Percentiles rank a stretch among this genome's conserved stretches.
These are phyloP conservation scores for Psittacula cyanocephala DNA, from an alignment of 2,113 vertebrate species.

Conservation along the genomic window DNA sequence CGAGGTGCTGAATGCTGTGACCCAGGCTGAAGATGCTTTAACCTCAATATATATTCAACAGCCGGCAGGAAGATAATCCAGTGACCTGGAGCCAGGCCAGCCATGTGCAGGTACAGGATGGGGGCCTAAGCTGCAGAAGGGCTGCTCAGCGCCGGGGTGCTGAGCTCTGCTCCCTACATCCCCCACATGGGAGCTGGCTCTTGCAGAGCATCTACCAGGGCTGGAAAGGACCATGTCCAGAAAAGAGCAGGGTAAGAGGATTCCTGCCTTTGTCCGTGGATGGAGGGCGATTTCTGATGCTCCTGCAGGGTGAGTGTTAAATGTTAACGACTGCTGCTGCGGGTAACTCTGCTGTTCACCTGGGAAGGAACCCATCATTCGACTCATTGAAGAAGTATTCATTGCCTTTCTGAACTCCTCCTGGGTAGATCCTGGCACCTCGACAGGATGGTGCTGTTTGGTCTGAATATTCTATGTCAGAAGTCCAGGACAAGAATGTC, in stretches of 20 bases:
- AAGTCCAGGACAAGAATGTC: neutral
- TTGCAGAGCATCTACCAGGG: neutral
- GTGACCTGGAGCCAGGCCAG: neutral
- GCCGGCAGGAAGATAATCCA: neutral
- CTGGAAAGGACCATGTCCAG: neutral
- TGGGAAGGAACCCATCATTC: conserved; percentile 8
- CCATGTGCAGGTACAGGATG: neutral
- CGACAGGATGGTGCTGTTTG: neutral
- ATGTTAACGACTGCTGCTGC: neutral
- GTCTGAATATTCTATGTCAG: neutral
- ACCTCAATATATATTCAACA: neutral
- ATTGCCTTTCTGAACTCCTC: conserved; percentile 21
- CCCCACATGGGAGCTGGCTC: neutral
- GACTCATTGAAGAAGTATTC: conserved; percentile 15
- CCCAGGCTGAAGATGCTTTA: neutral
- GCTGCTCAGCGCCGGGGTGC: neutral
- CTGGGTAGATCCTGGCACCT: neutral
- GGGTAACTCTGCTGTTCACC: conserved; percentile 57
- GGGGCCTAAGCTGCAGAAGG: neutral
- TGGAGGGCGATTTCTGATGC: neutral
- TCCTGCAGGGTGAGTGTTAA: neutral
- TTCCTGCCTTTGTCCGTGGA: neutral
- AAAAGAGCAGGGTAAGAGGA: neutral
- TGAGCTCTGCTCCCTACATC: neutral
- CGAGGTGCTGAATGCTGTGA: accelerated